Evolutionary conservation across 2,113 vertebrate species (phyloP), one percentile per base, ranked within the genome.

Genomic region (Nerophis ophidion): DNA sequence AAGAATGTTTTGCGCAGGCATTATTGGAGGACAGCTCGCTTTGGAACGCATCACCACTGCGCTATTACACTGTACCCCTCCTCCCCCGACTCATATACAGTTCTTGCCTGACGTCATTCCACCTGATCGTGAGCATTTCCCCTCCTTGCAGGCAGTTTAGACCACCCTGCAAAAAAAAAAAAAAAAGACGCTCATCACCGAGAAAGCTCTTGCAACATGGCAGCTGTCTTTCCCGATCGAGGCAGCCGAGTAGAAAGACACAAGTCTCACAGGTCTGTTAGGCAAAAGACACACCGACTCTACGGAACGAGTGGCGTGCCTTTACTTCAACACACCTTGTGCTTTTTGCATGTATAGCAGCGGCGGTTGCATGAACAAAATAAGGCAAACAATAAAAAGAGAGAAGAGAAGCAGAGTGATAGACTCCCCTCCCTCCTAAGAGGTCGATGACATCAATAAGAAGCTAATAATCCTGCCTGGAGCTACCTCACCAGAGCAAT

Each of bases 381-480:
- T 56, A 71, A 66, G 61, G 48, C 42, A 57, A 76, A 65, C 38
- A 63, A 65, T n/a, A n/a, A n/a, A n/a, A n/a, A n/a, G n/a, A n/a
- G n/a, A n/a, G n/a, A 69, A 71, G 58, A 70, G 61, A 64, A 80
- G 77, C 55, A 34, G 75, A 80, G 76, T 74, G 82, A 80, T 76
- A 67, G 77, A 80, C 81, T 80, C 82, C 75, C 69, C 69, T 63
- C 79, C 81, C 75, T 78, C 81, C 63, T 65, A 53, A 75, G 83
- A 76, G 77, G 85, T 87, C 76, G 68, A 85, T 83, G 81, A 87
- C 88, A 88, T 86, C 86, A 90, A 86, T 88, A 86, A 84, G 79
- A 82, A 80, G 79, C 83, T 86, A 86, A 86, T 87, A 85, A 86
- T 82, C 81, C 83, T 82, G 73, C 79, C 82, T 80, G 62, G 46